Conservation (phyloP, 2,888 invertebrate genomes). For the Linnaemya tessellans region DNA sequence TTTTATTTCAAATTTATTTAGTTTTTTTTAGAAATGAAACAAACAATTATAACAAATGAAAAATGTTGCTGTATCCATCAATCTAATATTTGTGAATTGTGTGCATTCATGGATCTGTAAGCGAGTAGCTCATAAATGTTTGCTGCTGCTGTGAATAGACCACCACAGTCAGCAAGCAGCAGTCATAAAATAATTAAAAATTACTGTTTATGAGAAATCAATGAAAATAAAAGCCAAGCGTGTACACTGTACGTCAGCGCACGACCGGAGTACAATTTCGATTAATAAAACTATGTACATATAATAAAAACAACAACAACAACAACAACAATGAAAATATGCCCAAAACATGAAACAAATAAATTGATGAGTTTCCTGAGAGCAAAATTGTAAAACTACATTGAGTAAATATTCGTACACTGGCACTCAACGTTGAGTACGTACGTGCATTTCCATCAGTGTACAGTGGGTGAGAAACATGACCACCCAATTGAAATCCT, state of each 20-base stretch:
- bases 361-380: conserved; percentile 50
- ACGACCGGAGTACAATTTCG: conserved; percentile 23
- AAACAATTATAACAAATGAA: conserved; percentile 58
- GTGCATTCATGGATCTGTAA: conserved; percentile 37
- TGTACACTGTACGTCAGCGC: conserved; percentile 29
- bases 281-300: conserved; percentile 13
- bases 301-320: conserved; percentile 12
- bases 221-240: conserved; percentile 28
- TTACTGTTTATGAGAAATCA: conserved; percentile 61
- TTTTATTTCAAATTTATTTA: conserved; percentile 52
- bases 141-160: conserved; percentile 33
- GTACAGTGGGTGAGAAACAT: conserved; percentile 55
- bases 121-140: conserved; percentile 19
- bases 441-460: background rate
- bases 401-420: conserved; percentile 4
- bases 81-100: conserved; percentile 44
- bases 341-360: conserved; percentile 22
- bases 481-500: background rate
- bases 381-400: conserved; percentile 3
- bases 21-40: conserved; percentile 49
- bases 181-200: conserved; percentile 55
- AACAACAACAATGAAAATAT: conserved; percentile 20
- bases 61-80: conserved; percentile 54
- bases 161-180: conserved; percentile 35
- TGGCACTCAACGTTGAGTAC: conserved; percentile 1